Percentiles rank a stretch among this genome's conserved stretches.
These are phyloP conservation scores for Parauchenoglanis punctatus DNA, from an alignment of 2,797 vertebrate species.

Conservation along the genomic window DNA sequence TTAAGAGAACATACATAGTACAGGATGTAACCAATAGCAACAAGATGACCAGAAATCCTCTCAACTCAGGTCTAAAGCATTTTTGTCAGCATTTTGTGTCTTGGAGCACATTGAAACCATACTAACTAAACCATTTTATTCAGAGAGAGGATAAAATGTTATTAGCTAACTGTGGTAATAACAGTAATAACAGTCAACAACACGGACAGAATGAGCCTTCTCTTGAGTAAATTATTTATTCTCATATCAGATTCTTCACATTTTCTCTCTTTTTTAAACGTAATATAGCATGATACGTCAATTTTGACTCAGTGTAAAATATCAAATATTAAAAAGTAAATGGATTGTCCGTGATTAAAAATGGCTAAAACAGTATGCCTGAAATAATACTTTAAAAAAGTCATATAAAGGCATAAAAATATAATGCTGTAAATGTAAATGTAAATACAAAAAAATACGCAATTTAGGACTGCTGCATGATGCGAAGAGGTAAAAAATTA, in stretches of 20 bases:
- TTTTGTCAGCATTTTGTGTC: background rate
- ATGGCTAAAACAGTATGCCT: background rate
- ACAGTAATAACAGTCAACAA: background rate
- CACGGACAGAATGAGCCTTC: background rate
- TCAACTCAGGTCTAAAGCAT: background rate
- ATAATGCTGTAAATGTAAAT: too few relatives aligned
- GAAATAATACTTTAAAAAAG: background rate
- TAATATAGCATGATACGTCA: background rate
- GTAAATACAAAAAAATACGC: background rate
- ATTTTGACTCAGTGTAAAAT: background rate
- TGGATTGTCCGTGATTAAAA: background rate
- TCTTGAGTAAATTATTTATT: background rate
- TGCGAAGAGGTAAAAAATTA: background rate
- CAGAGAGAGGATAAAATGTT: background rate
- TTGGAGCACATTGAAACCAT: background rate
- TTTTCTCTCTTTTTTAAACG: background rate
- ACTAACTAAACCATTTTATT: background rate
- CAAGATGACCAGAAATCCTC: background rate
- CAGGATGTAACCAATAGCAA: background rate
- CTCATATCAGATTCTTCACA: background rate
- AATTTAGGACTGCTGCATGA: background rate
- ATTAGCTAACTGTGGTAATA: background rate
- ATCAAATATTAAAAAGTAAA: background rate
- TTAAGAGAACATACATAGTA: background rate
- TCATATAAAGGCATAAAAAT: background rate